A percentile compares a stretch with the other conserved stretches of the same genome.
These are phyloP conservation scores for Saguinus imperator DNA, from an alignment of 2,113 vertebrate species.

Conservation along the genomic window DNA sequence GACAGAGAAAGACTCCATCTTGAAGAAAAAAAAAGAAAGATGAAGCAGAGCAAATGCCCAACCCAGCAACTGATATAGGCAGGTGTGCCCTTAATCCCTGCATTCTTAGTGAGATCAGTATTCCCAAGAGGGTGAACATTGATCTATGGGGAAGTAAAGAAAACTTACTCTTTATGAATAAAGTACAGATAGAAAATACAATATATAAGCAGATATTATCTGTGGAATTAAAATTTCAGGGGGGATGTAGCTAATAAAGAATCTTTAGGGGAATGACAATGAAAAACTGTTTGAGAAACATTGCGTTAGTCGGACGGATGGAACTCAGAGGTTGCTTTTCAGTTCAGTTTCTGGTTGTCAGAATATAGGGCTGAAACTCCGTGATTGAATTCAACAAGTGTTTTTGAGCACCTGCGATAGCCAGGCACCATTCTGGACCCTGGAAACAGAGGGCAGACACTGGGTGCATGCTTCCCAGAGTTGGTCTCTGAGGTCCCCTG, in stretches of 20 bases:
- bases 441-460: neutral
- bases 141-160: neutral
- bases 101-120: rapidly evolving
- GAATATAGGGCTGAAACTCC: neutral
- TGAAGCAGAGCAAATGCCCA: neutral
- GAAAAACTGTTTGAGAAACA: neutral
- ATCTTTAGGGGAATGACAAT: neutral
- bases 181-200: no score
- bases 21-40: neutral
- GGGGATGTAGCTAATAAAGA: neutral
- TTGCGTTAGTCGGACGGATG: no score
- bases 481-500: neutral
- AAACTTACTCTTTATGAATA: neutral
- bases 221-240: neutral
- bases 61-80: no score
- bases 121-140: neutral
- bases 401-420: neutral
- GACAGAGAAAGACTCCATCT: no score
- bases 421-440: neutral
- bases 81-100: neutral
- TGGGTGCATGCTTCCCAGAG: neutral
- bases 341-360: neutral
- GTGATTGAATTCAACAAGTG: neutral
- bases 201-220: neutral
- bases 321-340: neutral